Conservation (phyloP, 2,113 vertebrate species). For the Nycticorax nycticorax region DNA sequence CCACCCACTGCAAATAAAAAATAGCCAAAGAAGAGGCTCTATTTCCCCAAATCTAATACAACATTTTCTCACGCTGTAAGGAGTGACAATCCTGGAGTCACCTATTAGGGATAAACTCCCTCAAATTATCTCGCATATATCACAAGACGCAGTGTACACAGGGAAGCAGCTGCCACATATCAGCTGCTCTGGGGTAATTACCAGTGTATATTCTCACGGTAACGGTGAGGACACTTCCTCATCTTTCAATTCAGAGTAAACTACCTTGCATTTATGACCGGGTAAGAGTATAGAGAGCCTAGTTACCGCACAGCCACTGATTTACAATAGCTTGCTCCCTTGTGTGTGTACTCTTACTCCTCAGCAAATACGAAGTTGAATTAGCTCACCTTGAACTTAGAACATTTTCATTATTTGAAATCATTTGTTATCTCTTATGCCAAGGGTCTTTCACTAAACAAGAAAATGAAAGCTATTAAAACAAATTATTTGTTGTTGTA, state of each 20-base stretch:
- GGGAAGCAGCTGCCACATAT: conserved; percentile 41
- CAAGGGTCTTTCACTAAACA: background rate
- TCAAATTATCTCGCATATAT: conserved; percentile 1
- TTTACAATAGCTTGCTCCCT: background rate
- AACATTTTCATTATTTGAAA: conserved; percentile 1
- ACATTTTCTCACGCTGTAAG: conserved; percentile 4
- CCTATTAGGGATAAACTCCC: conserved; percentile 18
- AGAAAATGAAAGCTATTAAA: conserved; percentile 4
- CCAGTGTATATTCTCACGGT: conserved; percentile 7
- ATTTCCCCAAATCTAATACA: background rate
- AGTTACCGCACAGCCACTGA: background rate
- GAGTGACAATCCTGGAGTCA: background rate
- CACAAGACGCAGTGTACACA: background rate
- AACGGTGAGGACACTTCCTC: background rate
- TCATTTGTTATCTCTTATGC: background rate
- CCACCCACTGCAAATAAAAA: background rate
- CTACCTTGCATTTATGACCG: conserved; percentile 16
- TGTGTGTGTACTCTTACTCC: background rate
- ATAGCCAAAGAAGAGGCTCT: background rate
- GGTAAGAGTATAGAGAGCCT: background rate
- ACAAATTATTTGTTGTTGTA: background rate
- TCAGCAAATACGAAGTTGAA: background rate
- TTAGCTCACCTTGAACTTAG: background rate
- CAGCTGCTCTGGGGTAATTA: conserved; percentile 35
- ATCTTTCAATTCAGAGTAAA: conserved; percentile 28